These are phyloP conservation scores for Alfaro cultratus DNA, from an alignment of 2,797 vertebrate species.

Conservation along the genomic window DNA sequence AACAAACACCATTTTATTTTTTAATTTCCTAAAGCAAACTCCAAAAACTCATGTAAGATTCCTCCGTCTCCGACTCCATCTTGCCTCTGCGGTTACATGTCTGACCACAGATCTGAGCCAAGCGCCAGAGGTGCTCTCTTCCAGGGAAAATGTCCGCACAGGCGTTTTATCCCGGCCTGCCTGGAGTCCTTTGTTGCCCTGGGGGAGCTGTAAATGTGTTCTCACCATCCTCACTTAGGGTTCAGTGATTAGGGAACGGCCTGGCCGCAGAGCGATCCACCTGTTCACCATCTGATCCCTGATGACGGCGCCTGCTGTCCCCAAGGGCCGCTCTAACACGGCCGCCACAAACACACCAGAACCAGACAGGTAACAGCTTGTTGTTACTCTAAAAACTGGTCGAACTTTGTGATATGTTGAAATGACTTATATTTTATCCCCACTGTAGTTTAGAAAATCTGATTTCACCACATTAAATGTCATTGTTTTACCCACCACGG, in stretches of 20 bases:
- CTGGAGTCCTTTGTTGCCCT: conserved; percentile 63
- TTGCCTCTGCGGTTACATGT: conserved; percentile 36
- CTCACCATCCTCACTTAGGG: conserved; percentile 66
- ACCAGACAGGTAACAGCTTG: not conserved
- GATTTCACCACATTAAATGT: not conserved
- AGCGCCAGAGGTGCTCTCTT: conserved; percentile 57
- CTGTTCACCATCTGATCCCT: conserved; percentile 70
- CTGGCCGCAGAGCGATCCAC: conserved; percentile 70
- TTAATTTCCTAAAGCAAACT: not conserved
- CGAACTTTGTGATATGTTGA: not conserved
- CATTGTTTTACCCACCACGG: not conserved
- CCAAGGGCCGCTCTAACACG: conserved; percentile 19
- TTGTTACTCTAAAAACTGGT: not conserved
- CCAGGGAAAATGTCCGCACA: conserved; percentile 82
- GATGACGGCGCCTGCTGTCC: conserved; percentile 51
- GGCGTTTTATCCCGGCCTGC: conserved; percentile 62
- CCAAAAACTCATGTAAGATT: not conserved
- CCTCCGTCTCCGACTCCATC: conserved; percentile 25
- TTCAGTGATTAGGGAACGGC: conserved; percentile 61
- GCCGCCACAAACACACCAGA: conserved; percentile 27
- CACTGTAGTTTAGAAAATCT: not conserved
- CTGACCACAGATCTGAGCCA: conserved; percentile 51
- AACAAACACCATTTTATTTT: not conserved
- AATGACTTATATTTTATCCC: not conserved
- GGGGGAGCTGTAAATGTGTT: conserved; percentile 83